Evolutionary conservation across 2,888 invertebrate genomes (phyloP).

Genomic region (Allygus modestus): DNA sequence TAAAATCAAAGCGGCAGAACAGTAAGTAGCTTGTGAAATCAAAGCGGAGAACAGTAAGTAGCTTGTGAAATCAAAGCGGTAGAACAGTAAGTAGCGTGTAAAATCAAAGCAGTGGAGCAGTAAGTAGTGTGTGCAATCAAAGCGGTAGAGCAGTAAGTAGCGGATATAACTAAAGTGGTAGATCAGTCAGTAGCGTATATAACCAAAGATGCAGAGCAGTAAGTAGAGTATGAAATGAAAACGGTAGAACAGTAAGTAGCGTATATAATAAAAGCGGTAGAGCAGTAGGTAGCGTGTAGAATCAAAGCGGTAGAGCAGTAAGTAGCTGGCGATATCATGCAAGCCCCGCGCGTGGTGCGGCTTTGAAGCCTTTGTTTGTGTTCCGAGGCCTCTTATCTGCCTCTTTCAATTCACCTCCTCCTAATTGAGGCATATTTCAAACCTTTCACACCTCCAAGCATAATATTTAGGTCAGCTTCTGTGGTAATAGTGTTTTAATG

Average conservation of each 20-base stretch:
- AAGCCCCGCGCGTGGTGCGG: not conserved
- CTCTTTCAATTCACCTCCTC: not conserved
- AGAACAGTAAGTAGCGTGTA: too few relatives aligned
- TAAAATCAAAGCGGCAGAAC: not conserved
- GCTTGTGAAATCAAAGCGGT: too few relatives aligned
- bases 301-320: not conserved
- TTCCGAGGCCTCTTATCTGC: not conserved
- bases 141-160: too few relatives aligned
- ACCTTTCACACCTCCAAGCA: not conserved
- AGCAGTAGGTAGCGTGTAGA: not conserved
- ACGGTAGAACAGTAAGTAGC: too few relatives aligned
- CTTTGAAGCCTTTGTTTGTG: slow-evolving; percentile 40
- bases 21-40: not conserved
- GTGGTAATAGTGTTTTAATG: not conserved
- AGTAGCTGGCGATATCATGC: not conserved
- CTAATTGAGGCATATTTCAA: not conserved
- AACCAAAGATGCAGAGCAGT: too few relatives aligned
- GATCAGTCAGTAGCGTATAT: too few relatives aligned
- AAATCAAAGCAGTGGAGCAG: too few relatives aligned
- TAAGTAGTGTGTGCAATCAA: too few relatives aligned
- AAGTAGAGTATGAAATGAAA: too few relatives aligned
- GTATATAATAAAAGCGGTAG: too few relatives aligned
- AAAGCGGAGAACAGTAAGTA: too few relatives aligned
- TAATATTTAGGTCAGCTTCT: not conserved
- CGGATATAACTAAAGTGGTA: too few relatives aligned